Evolutionary conservation across 2,113 vertebrate species (phyloP), one percentile per base, ranked within the genome.

Genomic region (Neotoma lepida): DNA sequence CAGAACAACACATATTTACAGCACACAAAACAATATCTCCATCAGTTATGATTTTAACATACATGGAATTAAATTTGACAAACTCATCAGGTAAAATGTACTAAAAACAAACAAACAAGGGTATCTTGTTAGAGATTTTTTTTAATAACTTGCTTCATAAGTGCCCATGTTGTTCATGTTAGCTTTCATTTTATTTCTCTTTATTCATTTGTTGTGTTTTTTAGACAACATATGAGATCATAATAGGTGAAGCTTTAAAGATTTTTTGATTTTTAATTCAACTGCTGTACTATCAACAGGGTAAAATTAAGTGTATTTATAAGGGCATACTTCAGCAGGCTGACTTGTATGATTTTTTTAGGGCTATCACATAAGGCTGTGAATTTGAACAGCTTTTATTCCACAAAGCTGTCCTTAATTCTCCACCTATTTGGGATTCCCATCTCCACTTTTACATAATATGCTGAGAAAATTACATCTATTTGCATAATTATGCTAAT

Each of bases 221-320:
- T 26, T 4, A 85, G 18, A 41, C 26, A 82, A 10, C 9, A 49
- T 88, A 77, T 22, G 15, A 95, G 51, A 71, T 88, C 73, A 86
- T 14, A 71, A 1, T 26, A 49, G 41, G 46, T 90, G 58, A 85
- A 61, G 9, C 85, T 90, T 91, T 93, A 89, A 77, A 64, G 64
- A 49, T 94, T 2, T 71, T 73, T 96, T 80, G 44, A 88, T 63
- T 95, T 94, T 93, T 76, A 93, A 77, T 44, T 64, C 33, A 56
- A 86, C 26, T 51, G 30, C 44, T 49, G 7, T 76, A 41, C 3
- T 76, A 46, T 94, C 87, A 93, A 77, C 17, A 84, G 78, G 56
- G 4, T 87, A 58, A 87, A 91, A 87, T 73, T 58, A 81, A 49
- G 3, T 76, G 3, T 39, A 20, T n/a, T 91, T 20, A 70, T 89